Evolutionary conservation across 2,797 vertebrate species (phyloP), one percentile per base, ranked within the genome.

Genomic region (Hapalemur alaotrensis): DNA sequence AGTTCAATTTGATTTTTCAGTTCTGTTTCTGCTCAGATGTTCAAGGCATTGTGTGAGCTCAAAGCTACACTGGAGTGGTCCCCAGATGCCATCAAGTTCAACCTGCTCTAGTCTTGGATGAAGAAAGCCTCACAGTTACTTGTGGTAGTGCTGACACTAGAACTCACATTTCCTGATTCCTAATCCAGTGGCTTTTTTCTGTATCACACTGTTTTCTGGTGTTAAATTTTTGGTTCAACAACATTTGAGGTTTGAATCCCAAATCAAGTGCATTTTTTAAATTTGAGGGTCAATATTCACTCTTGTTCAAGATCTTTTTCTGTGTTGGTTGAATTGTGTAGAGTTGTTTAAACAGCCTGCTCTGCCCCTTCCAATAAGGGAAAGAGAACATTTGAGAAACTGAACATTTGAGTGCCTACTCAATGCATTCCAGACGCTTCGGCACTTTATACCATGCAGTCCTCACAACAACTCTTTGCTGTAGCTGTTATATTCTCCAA

Each of bases 401-500:
- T 28, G 75, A 94, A 84, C 91, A 84, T 73, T 87, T 87, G 82
- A 91, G 57, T 93, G 86, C 93, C 82, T 94, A 94, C 89, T 94
- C 91, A 87, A 70, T 93, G 57, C 91, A 76, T 92, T 80, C 82
- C 85, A 97, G 91, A 91, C 75, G 76, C 73, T 67, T 76, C 35
- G 3, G 35, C 63, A 48, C 72, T 97, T 97, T 88, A 95, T 57
- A 59, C 82, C 89, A 59, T 87, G 89, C 22, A 54, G 6, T 85
- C 82, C 86, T 95, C 89, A 67, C 81, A 96, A 79, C 57, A 96
- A 52, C 50, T 91, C 90, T 92, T 84, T 48, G 52, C 72, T 91
- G 91, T 80, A 79, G 67, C 93, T 96, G 81, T 96, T 96, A 86
- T 89, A 91, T 72, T 91, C 95, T 82, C 32, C 9, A 78, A 76